Evolutionary conservation across 2,113 vertebrate species (phyloP).

Genomic region (Excalfactoria chinensis): DNA sequence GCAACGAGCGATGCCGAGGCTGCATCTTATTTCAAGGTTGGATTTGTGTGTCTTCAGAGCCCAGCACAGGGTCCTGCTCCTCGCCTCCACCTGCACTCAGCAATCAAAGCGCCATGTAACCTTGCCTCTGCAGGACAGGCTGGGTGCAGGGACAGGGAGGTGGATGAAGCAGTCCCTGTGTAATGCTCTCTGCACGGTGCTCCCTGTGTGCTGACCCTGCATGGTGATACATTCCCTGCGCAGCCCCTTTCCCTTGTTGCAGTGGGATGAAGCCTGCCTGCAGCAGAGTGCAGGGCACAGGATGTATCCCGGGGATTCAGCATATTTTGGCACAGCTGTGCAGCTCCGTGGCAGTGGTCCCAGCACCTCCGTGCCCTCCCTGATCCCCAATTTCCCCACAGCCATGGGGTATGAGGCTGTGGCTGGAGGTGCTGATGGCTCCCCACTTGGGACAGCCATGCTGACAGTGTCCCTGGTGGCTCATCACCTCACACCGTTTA

Average conservation of each 20-base stretch:
- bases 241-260: fast-evolving
- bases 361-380: too few species aligned
- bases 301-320: not conserved
- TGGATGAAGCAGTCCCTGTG: not conserved
- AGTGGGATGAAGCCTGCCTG: not conserved
- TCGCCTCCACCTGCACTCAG: slow-evolving; percentile 60
- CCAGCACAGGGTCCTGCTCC: not conserved
- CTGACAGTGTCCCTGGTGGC: not conserved
- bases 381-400: too few species aligned
- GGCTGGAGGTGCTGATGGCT: not conserved
- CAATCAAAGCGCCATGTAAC: slow-evolving; percentile 43
- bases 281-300: not conserved
- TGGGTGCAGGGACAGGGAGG: not conserved
- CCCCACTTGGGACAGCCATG: not conserved
- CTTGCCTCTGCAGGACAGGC: not conserved
- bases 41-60: slow-evolving; percentile 13
- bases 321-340: too few species aligned
- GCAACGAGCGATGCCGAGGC: not conserved
- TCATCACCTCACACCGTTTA: not conserved
- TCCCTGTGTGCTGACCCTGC: fast-evolving
- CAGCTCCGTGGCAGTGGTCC: not conserved
- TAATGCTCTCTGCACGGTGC: not conserved
- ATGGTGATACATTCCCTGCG: fast-evolving
- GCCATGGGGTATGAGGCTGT: not conserved
- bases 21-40: slow-evolving; percentile 62